Conservation (phyloP, 2,113 vertebrate genomes). For the Terrapene triunguis region DNA sequence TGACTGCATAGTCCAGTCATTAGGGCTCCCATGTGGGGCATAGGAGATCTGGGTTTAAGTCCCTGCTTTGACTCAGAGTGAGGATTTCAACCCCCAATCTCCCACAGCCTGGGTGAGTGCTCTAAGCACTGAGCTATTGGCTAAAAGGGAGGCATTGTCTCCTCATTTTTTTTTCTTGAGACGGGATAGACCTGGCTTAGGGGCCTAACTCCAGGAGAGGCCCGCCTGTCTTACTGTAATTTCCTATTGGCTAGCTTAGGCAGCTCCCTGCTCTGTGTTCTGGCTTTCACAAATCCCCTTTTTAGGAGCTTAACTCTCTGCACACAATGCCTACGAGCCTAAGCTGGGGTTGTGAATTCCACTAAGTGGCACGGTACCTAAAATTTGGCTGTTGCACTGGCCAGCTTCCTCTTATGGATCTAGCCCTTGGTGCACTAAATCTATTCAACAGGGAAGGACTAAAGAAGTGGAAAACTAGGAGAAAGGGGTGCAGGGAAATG, state of each 20-base stretch:
- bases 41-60: not conserved
- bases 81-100: not conserved
- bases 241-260: not conserved
- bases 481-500: conserved; percentile 20
- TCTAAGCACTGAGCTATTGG: not conserved
- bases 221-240: not conserved
- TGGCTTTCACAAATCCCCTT: not conserved
- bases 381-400: not conserved
- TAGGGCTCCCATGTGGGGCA: not conserved
- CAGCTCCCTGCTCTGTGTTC: not conserved
- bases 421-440: not conserved
- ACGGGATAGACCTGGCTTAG: not conserved
- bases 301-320: not conserved
- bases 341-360: not conserved
- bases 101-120: not conserved
- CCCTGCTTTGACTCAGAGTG: not conserved
- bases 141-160: not conserved
- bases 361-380: not conserved
- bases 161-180: not conserved
- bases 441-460: conserved; percentile 22
- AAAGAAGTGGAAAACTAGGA: not conserved
- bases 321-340: not conserved
- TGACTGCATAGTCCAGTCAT: not conserved
- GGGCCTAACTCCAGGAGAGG: not conserved
- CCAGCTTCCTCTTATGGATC: not conserved